Conservation (phyloP, 2,888 invertebrate species). For the Clusia tigrina region DNA sequence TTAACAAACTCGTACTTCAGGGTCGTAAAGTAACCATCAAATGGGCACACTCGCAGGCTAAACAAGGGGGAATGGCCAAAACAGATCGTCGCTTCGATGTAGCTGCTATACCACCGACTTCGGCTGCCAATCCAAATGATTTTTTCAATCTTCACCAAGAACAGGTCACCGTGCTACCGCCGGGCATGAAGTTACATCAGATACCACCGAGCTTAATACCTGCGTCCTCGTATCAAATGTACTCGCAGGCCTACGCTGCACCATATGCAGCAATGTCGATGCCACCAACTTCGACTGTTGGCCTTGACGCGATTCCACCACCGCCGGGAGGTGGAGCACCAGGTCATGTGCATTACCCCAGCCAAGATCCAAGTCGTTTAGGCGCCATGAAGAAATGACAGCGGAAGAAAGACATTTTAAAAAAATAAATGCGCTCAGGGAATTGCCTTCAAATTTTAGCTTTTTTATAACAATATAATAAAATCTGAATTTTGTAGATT, state of each 20-base stretch:
- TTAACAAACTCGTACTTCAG: constrained; percentile 85
- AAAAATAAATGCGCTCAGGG: background rate
- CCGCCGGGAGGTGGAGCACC: constrained; percentile 68
- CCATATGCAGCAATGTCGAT: constrained; percentile 57
- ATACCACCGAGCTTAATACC: constrained; percentile 62
- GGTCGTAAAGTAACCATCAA: constrained; percentile 94
- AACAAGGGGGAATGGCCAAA: constrained; percentile 67
- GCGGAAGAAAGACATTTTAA: too few species aligned
- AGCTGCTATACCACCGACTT: constrained; percentile 78
- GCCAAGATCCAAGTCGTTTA: constrained; percentile 94
- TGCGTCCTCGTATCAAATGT: constrained; percentile 60
- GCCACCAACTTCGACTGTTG: constrained; percentile 30
- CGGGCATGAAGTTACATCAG: constrained; percentile 64
- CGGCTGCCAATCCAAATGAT: constrained; percentile 70
- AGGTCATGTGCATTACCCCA: constrained; percentile 85
- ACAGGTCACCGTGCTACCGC: constrained; percentile 62
- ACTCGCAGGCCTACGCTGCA: constrained; percentile 62
- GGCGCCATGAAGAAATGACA: constrained; percentile 70
- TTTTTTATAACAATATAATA: too few species aligned
- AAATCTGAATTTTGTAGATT: too few species aligned
- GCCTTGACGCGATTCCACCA: constrained; percentile 56
- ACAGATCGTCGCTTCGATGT: constrained; percentile 72
- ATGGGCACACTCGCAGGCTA: constrained; percentile 96
- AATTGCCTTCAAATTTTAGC: too few species aligned
- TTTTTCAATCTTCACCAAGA: constrained; percentile 70